These are phyloP conservation scores for Dendrophyllia cribrosa DNA, from an alignment of 64 coral and sea anemone species.

Conservation along the genomic window DNA sequence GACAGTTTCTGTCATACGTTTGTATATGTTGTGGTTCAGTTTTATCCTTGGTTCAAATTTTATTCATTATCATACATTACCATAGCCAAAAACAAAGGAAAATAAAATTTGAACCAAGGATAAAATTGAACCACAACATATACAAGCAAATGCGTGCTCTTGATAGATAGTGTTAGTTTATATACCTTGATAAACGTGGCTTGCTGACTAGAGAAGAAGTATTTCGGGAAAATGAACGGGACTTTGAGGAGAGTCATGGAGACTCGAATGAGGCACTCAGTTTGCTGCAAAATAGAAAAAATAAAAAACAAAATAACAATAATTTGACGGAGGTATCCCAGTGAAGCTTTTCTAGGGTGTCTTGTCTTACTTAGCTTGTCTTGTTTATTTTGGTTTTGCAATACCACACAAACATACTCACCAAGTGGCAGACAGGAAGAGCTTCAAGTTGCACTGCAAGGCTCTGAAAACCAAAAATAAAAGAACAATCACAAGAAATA, in stretches of 20 bases:
- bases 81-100: no score
- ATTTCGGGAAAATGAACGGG: slow-evolving; percentile 88
- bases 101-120: no score
- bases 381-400: no score
- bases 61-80: no score
- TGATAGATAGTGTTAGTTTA: not conserved
- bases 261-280: slow-evolving; percentile 79
- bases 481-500: no score
- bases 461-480: slow-evolving; percentile 47
- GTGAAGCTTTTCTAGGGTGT: no score
- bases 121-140: no score
- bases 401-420: not conserved
- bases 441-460: slow-evolving; percentile 68
- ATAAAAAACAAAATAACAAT: not conserved
- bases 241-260: slow-evolving; percentile 84
- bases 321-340: not conserved
- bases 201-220: slow-evolving; percentile 88
- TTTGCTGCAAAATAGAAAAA: slow-evolving; percentile 71
- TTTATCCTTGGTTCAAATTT: no score
- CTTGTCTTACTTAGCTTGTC: no score
- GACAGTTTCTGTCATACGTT: no score
- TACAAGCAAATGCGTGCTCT: not conserved
- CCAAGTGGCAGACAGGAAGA: slow-evolving; percentile 83
- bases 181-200: slow-evolving; percentile 90
- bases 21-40: no score